Evolutionary conservation across 2,113 vertebrate species (phyloP), one percentile per base, ranked within the genome.

Genomic region (Nannobrachium achirus): DNA sequence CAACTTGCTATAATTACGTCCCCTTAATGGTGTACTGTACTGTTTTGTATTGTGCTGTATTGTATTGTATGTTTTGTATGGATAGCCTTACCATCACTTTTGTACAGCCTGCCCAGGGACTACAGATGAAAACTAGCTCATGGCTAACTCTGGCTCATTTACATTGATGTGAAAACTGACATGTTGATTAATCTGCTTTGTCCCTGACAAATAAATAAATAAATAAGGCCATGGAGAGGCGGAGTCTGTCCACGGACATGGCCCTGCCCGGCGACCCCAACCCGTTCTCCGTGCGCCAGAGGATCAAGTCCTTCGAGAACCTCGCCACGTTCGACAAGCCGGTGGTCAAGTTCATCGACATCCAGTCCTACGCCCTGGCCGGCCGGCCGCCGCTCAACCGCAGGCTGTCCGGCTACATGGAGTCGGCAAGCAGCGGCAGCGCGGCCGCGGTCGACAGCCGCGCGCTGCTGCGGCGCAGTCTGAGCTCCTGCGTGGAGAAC

Each of bases 261-360:
- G 89, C 88, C 72, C 90, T 91, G 83, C 86, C 93, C 0, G 86
- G 89, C 2, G 93, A 94, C 71, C 85, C 90, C 46, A 91, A 93
- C 82, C 95, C 94, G 39, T 95, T 98, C 83, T 97, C 97, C 33
- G 97, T 99, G 45, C 94, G 93, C 72, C 95, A 98, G 70, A 93
- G 96, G 79, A 99, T 99, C 73, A 98, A 97, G 84, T 99, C 96
- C 6, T 99, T 98, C 39, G 96, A 99, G 91, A 99, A 97, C 69
- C 80, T 99, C 73, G 95, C 95, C 46, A 92, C 93, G 80, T 93
- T 96, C 13, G 96, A 98, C 74, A 89, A 92, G 66, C 91, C 93
- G 0, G 11, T 87, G 0, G 76, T 94, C 60, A 95, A 90, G 84
- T 80, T 89, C 8, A 91, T 92, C 0, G 90, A 94, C 11, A 84